Base-by-base conservation (phyloP, 2,113 vertebrate genomes). In the Emydura subglobosa region DNA sequence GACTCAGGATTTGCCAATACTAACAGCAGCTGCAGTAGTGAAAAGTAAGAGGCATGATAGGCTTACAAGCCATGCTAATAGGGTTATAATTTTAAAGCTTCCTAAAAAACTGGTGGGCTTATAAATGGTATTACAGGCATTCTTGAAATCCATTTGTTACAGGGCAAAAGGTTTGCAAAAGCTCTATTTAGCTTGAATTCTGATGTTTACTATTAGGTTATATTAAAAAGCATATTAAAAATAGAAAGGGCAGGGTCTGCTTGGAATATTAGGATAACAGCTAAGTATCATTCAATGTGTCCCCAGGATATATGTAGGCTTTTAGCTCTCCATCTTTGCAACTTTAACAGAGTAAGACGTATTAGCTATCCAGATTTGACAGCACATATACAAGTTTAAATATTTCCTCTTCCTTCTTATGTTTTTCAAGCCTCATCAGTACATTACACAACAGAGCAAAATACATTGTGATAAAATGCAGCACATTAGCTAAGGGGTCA, bases 331-430 rank as follows among this genome's bases (percentile, higher is more conserved):
- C 83, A 90, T 83, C 34, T 24, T 51, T 51, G 31, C 17, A 53
- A n/a, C 34, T 16, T 31, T 19, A 14, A 7, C 31, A n/a, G 31
- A 54, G 10, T 51, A 78, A 84, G 13, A 7, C 86, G 86, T 94
- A 87, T 82, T 86, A 82, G 88, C 90, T 93, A 94, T 85, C 59
- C 76, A 87, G 25, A 82, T 72, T 78, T 87, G 93, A 91, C 91
- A 95, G 87, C 61, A 89, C 39, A 83, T 93, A 93, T 29, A 88
- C 29, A 93, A 95, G 92, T 59, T 19, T 44, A 92, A 95, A 87
- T 88, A 88, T 90, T 86, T 89, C 31, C 1, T 47, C 8, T 1
- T 87, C 21, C n/a, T 53, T 39, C 25, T 72, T 88, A 74, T 21
- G 61, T 89, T 92, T 94, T 92, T 79, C 55, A 82, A 68, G 86